Base-by-base conservation (phyloP, 1,140 invertebrate genomes). In the Metopolophium dirhodum region DNA sequence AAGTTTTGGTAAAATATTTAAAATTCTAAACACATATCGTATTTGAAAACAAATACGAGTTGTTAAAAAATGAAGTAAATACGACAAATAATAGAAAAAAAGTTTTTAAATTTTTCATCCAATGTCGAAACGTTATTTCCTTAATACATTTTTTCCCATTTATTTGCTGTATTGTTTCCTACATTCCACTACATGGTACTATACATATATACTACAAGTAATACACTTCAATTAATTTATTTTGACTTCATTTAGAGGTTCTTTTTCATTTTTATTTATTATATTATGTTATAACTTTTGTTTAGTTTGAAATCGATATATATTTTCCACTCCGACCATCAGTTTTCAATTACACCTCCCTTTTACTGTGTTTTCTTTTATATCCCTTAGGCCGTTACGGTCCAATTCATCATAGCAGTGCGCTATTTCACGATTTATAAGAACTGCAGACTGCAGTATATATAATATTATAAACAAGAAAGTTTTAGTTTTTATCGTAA, bases 241-340 rank as follows among this genome's bases (percentile, higher is more conserved):
- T 87, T 87, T n/a, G 47, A 87, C 26, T 20, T n/a, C 47, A 87
- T 87, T 49, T 87, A n/a, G 7, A 87, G 30, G 41, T 87, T 87
- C 47, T 26, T 87, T 47, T 49, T 49, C 47, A 49, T 49, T 87
- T 47, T 30, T 86, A 45, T 86, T 86, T 45, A 41, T 88, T 30
- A 35, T 51, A 49, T 41, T 22, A 49, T 45, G 37, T 20, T 30
- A 88, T n/a, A 51, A 88, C 45, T 88, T 88, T 88, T 88, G 47
- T 49, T 89, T 57, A 49, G 54, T 57, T 89, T 89, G 20, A 89
- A 89, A 89, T 87, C 86, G 47, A 87, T 87, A 87, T n/a, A 45
- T n/a, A n/a, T 87, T 87, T 49, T 87, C n/a, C 4, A 49, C 20
- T 49, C 35, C 22, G 37, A 37, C n/a, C 22, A 26, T 37, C 9